Percentiles rank a stretch among this genome's conserved stretches.
phyloP scores from a whole-genome alignment of 2,797 vertebrate genomes.

The Urophycis tenuis region DNA sequence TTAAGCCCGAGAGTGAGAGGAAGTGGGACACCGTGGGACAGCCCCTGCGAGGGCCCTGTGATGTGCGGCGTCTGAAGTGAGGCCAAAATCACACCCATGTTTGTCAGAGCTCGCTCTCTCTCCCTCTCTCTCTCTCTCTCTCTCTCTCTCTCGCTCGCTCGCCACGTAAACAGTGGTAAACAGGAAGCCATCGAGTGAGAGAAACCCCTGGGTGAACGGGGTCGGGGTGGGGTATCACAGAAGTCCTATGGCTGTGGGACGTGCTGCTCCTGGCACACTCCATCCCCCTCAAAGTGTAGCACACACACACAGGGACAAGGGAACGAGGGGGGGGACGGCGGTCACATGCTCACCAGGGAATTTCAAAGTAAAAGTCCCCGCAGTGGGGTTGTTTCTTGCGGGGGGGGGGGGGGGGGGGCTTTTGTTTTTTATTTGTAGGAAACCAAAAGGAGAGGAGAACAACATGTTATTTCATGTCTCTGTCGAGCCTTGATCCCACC shows the following conservation, averaged over 20 bases:
- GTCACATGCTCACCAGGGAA: neutral
- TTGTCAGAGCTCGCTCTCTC: constrained; percentile 8
- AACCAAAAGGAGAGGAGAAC: neutral
- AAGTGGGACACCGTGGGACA: neutral
- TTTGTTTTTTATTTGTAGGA: neutral
- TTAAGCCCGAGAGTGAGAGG: neutral
- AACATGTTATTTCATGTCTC: neutral
- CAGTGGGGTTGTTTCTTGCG: neutral
- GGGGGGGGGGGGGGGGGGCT: neutral
- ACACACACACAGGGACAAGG: neutral
- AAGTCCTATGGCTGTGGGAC: neutral
- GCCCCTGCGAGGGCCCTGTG: constrained; percentile 1
- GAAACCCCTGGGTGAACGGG: too few relatives aligned
- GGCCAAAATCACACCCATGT: constrained; percentile 25
- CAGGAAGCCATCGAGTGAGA: constrained; percentile 32
- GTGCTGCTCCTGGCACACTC: neutral
- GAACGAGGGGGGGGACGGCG: neutral
- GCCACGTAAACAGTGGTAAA: constrained; percentile 29
- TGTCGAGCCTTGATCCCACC: neutral
- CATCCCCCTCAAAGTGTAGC: neutral
- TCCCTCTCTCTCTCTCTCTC: neutral
- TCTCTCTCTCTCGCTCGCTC: neutral
- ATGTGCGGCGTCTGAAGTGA: constrained; percentile 20
- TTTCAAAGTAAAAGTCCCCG: neutral
- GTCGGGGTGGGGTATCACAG: neutral